Base-by-base conservation (phyloP, 1,140 invertebrate genomes). In the Pomacea maculata region DNA sequence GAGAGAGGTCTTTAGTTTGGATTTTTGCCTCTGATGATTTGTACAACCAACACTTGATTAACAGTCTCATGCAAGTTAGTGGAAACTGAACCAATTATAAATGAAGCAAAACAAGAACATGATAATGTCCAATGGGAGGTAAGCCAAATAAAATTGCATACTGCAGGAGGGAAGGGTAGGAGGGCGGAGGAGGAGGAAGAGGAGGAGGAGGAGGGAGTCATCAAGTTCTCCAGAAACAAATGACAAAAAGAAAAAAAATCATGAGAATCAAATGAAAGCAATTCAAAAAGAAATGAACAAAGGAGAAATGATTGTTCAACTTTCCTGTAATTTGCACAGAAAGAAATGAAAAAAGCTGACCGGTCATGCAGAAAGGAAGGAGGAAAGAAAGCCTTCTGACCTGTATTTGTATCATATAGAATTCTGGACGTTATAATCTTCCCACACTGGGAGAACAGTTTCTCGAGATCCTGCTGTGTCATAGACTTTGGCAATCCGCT, bases 341-440 rank as follows among this genome's bases (percentile, higher is more conserved):
- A 78, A 78, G 29, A 83, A 85, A 70, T 64, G 74, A 82, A 79
- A 79, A 70, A 34, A 75, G 67, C 76, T 75, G 72, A 79, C 63
- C 29, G 73, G 55, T 63, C 72, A 78, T 78, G 77, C 77, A 77
- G 57, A 81, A 78, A 70, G 52, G 57, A 79, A 81, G 29, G 25
- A 68, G 71, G 63, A 81, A 82, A 75, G 73, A 73, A 79, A 82
- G 63, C 81, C 74, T 81, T 84, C 88, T 89, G 87, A 91, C 90
- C 90, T 89, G 90, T 91, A 82, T 88, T 88, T 85, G 88, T 90
- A 93, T 99, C 98, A 92, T 97, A 99, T 81, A 99, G 94, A 92
- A 99, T 99, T 87, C 98, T 94, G 83, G 98, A 99, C 75, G 98
- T 99, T 90, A 99, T 99, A 87, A 99, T 99, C 87, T 97, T 95